A percentile compares a stretch with the other conserved stretches of the same genome.
Conservation (phyloP, 1,140 invertebrate species). For the Delia radicum region DNA sequence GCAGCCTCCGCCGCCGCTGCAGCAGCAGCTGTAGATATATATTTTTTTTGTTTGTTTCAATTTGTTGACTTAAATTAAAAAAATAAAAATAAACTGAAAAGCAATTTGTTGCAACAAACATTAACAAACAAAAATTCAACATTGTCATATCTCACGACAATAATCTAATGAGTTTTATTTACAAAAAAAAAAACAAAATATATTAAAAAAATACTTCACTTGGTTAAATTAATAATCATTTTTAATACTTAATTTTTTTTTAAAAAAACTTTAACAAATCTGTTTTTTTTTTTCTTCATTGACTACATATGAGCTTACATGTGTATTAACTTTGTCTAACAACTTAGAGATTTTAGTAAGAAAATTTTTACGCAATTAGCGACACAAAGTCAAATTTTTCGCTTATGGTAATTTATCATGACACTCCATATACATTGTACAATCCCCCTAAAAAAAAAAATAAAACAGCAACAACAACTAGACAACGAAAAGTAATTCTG, state of each 20-base stretch:
- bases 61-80: constrained; percentile 1
- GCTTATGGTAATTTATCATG: constrained; percentile 24
- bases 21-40: not conserved
- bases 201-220: not conserved
- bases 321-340: not conserved
- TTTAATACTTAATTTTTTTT: constrained; percentile 10
- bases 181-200: not conserved
- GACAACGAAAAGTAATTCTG: not conserved
- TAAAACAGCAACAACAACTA: not conserved
- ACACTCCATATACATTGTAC: not conserved
- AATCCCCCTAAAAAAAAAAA: not conserved
- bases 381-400: constrained; percentile 22
- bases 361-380: constrained; percentile 16
- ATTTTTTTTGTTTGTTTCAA: constrained; percentile 7
- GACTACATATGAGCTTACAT: not conserved
- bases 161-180: constrained; percentile 20
- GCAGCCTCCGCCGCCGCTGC: not conserved
- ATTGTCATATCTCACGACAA: constrained; percentile 23
- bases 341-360: not conserved
- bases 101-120: constrained; percentile 20
- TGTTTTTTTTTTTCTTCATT: not conserved
- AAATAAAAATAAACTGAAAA: too few relatives aligned
- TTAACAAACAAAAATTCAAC: not conserved
- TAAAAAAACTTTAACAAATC: constrained; percentile 2
- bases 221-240: constrained; percentile 1